Conservation (phyloP, 1,140 invertebrate genomes). For the Hypsibius dujardini region DNA sequence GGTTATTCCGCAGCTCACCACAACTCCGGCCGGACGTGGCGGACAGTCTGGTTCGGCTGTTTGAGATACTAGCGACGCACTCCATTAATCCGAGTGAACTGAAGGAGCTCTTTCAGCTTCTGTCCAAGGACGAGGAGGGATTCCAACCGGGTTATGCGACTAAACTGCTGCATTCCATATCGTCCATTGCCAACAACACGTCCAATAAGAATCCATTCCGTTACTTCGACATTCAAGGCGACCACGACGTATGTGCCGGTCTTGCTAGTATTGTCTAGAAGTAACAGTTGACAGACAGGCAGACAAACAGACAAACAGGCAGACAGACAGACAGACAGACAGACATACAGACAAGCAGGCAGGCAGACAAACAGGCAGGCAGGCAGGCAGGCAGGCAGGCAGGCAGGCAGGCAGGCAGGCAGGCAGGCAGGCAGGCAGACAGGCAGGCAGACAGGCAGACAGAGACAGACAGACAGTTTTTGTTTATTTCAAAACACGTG, state of each 20-base stretch:
- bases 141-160: slow-evolving; percentile 34
- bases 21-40: slow-evolving; percentile 27
- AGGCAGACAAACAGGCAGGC: too few species aligned
- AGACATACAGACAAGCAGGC: too few species aligned
- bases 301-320: too few species aligned
- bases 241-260: slow-evolving; percentile 31
- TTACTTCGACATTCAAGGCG: slow-evolving; percentile 39
- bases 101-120: slow-evolving; percentile 37
- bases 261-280: too few species aligned
- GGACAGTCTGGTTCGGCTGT: slow-evolving; percentile 39
- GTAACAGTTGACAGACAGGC: too few species aligned
- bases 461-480: too few species aligned
- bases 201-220: slow-evolving; percentile 32
- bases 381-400: too few species aligned
- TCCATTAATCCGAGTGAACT: slow-evolving; percentile 42
- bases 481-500: too few species aligned
- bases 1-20: slow-evolving; percentile 24
- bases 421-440: too few species aligned
- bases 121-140: slow-evolving; percentile 31
- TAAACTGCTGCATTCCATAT: slow-evolving; percentile 34
- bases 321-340: too few species aligned
- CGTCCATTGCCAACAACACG: slow-evolving; percentile 35
- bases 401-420: too few species aligned
- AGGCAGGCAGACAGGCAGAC: too few species aligned
- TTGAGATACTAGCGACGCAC: slow-evolving; percentile 41